phyloP scores from a whole-genome alignment of 2,797 vertebrate genomes.

The Phataginus tricuspis region DNA sequence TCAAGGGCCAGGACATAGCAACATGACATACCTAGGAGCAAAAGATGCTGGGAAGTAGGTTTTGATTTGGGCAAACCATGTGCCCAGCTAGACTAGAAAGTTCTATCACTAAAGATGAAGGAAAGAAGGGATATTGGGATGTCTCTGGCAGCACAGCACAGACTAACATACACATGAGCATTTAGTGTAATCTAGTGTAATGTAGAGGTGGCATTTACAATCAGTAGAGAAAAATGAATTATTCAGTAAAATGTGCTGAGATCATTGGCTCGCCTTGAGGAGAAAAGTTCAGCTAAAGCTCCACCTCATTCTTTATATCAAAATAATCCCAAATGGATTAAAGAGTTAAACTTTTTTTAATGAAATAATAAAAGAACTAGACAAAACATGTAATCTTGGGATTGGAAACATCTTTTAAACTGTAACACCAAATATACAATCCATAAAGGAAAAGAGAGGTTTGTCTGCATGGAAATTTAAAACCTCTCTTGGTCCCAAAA shows the following conservation, averaged over 20 bases:
- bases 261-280: not conserved
- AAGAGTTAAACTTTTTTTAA: not conserved
- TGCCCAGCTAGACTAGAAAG: not conserved
- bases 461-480: not conserved
- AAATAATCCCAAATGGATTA: constrained; percentile 7
- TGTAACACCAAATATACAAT: not conserved
- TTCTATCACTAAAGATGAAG: not conserved
- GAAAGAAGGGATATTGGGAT: not conserved
- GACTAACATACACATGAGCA: not conserved
- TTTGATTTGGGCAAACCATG: not conserved
- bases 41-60: not conserved
- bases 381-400: not conserved
- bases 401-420: not conserved
- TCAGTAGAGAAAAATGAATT: not conserved
- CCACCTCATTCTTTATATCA: not conserved
- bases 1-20: not conserved
- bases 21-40: not conserved
- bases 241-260: not conserved
- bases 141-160: not conserved
- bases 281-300: not conserved
- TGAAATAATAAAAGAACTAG: not conserved
- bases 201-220: not conserved
- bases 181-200: not conserved
- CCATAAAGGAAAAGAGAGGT: not conserved
- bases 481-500: not conserved